These are phyloP conservation scores for Ditylenchus dipsaci DNA, from an alignment of 1,140 invertebrate genomes.

Conservation along the genomic window DNA sequence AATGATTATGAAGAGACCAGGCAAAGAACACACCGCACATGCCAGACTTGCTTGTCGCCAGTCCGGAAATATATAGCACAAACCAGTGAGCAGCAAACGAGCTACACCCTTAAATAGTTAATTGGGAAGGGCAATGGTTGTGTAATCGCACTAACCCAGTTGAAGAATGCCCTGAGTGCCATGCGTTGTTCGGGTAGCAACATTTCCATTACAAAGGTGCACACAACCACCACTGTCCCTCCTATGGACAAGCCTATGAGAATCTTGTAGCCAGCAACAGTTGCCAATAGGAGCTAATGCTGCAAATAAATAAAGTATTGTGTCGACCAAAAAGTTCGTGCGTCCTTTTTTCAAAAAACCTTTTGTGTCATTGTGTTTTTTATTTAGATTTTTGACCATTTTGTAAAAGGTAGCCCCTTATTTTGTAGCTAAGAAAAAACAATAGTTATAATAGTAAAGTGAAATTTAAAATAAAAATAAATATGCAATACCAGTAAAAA, in stretches of 20 bases:
- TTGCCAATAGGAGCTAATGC: constrained; percentile 34
- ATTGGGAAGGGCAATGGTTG: neutral
- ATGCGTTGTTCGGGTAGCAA: constrained; percentile 39
- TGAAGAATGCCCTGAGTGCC: constrained; percentile 57
- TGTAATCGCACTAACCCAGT: constrained; percentile 42
- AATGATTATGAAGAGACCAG: constrained; percentile 48
- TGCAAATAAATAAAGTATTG: constrained; percentile 2
- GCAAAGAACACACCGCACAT: constrained; percentile 49
- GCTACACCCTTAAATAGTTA: constrained; percentile 43
- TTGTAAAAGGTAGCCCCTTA: no score
- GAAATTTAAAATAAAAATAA: no score
- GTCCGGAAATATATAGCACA: constrained; percentile 54
- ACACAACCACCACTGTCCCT: constrained; percentile 41
- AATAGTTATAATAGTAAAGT: no score
- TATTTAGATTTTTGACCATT: no score
- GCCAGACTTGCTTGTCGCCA: constrained; percentile 51
- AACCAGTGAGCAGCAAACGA: constrained; percentile 46
- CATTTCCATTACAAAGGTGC: constrained; percentile 32
- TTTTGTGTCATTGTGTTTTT: no score
- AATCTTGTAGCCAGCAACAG: constrained; percentile 38
- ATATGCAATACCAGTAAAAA: no score
- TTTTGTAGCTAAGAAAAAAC: no score
- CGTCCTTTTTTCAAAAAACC: neutral
- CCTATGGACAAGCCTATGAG: constrained; percentile 37
- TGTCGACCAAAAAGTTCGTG: neutral